These are phyloP conservation scores for Microplitis demolitor DNA, from an alignment of 1,140 invertebrate species.

Conservation along the genomic window DNA sequence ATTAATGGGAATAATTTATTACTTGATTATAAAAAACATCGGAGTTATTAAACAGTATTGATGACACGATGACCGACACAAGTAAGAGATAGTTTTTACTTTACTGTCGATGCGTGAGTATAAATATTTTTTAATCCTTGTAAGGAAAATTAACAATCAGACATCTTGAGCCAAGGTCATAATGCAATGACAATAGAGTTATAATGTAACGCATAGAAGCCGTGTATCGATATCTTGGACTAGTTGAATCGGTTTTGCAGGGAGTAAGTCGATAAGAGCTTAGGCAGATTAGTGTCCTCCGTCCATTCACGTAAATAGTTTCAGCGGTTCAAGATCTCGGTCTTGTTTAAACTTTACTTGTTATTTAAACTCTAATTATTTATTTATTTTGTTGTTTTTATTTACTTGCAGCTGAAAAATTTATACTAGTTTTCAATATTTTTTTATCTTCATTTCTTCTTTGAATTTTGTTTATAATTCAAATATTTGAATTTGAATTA, in stretches of 20 bases:
- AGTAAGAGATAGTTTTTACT: background rate
- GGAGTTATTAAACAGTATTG: too few species aligned
- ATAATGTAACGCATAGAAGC: background rate
- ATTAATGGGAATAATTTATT: background rate
- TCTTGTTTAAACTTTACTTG: slow-evolving; percentile 42
- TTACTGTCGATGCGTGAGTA: background rate
- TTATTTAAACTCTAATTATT: background rate
- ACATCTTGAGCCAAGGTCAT: slow-evolving; percentile 1
- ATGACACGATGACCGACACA: too few species aligned
- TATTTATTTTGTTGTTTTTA: background rate
- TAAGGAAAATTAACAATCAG: background rate
- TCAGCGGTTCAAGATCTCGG: slow-evolving; percentile 42
- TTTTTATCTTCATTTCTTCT: background rate
- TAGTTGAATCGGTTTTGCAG: background rate
- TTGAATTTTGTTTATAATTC: background rate
- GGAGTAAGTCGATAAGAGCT: slow-evolving; percentile 48
- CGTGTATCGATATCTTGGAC: background rate
- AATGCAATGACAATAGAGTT: background rate
- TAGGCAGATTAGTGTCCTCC: slow-evolving; percentile 45
- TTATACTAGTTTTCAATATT: background rate
- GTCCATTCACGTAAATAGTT: slow-evolving; percentile 15
- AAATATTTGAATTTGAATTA: background rate
- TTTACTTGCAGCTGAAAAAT: background rate
- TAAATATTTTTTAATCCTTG: too few species aligned
- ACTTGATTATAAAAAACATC: too few species aligned